Evolutionary conservation across 2,888 invertebrate species (phyloP), one percentile per base, ranked within the genome.

Genomic region (Orchesellides sinensis): DNA sequence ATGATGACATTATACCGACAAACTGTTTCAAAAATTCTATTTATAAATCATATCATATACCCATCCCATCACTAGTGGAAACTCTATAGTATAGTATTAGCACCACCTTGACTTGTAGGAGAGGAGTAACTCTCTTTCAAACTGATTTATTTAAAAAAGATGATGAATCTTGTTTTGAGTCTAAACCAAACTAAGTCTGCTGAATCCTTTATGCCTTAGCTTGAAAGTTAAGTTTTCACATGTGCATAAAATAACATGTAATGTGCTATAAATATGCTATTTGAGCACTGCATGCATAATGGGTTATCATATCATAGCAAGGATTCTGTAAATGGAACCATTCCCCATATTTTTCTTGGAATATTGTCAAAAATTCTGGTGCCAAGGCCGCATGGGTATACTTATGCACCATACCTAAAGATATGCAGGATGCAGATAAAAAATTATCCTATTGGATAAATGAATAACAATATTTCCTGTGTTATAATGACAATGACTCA

Each of bases 291-390:
- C 49, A 49, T 49, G 49, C 49, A 49, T 49, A 49, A 49, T 3
- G 8, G n/a, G 17, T 19, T 21, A 17, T 49, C 8, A 17, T 49
- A 49, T 49, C 19, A 49, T 49, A 49, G 40, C 14, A 5, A 40
- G 40, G 10, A 40, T 2, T 14, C 40, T 10, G 40, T n/a, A n/a
- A n/a, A n/a, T n/a, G 40, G 40, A 40, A 40, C 14, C 40, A 40
- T n/a, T n/a, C 10, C 40, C 40, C 10, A 40, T 40, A 40, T 40
- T 40, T 80, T 81, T 77, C 69, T 80, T 72, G 61, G 69, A 73
- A 52, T 17, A 23, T 45, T 78, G 40, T 72, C 59, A 83, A 68
- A 73, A 59, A 81, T 69, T 73, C 35, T 49, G 68, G 73, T 73
- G 68, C 68, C 73, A 81, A 81, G 74, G 75, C 27, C 74, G 65